phyloP scores from a whole-genome alignment of 2,113 vertebrate species.

The Felis catus region DNA sequence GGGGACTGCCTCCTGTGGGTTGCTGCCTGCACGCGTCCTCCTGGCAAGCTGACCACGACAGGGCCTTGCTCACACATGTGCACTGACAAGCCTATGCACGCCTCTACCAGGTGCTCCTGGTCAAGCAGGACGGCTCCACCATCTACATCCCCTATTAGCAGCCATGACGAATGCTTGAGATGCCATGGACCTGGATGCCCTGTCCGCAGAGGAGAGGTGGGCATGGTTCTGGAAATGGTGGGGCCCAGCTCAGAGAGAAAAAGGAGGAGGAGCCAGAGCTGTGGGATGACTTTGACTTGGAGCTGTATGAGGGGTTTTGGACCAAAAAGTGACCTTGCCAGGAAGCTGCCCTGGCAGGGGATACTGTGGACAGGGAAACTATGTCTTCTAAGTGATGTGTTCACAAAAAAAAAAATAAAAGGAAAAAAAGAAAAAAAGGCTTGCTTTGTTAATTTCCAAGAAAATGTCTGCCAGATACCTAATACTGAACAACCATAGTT shows the following conservation, averaged over 20 bases:
- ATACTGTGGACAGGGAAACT: background rate
- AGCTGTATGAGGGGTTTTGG: background rate
- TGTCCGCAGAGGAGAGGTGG: background rate
- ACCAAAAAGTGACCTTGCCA: background rate
- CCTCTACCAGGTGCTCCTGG: conserved; percentile 89
- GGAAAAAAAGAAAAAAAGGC: no score
- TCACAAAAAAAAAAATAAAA: background rate
- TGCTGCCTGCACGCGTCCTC: conserved; percentile 61
- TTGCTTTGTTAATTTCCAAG: background rate
- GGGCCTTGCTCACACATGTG: conserved; percentile 83
- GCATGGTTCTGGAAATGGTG: background rate
- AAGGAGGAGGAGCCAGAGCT: background rate
- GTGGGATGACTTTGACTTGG: background rate
- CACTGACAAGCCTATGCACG: conserved; percentile 87
- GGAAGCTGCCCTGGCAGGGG: background rate
- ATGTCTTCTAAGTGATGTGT: background rate
- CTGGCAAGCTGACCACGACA: conserved; percentile 83
- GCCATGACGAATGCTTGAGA: conserved; percentile 87
- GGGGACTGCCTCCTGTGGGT: background rate
- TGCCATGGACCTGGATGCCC: background rate
- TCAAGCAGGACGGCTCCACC: conserved; percentile 91
- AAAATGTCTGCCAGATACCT: background rate
- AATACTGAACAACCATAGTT: background rate
- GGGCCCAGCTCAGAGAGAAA: background rate
- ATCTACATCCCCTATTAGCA: conserved; percentile 90